Base-by-base conservation (phyloP, 2,888 invertebrate species). In the Chrysina gloriosa region DNA sequence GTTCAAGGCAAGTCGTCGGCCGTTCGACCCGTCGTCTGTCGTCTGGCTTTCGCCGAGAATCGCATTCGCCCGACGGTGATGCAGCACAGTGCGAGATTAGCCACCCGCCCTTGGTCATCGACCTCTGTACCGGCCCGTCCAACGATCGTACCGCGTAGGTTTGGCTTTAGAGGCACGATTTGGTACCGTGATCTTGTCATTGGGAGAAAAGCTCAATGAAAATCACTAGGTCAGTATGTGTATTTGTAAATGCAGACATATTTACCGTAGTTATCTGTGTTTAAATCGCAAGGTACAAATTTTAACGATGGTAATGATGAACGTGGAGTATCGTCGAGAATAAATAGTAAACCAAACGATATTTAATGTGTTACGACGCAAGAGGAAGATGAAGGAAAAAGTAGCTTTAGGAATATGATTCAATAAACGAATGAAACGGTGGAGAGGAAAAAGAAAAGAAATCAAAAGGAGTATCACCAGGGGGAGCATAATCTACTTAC, bases 191-290 rank as follows among this genome's bases (percentile, higher is more conserved):
- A 73, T 73, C 73, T 73, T 73, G 73, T 74, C 73, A 74, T 72
- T 73, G 73, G 72, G 75, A 74, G 75, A 74, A 77, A 36, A 77
- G 71, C 75, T 75, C 73, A 76, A 77, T 77, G 77, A 72, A 75
- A 76, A 76, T 75, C 75, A 76, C 76, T 76, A 74, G 77, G 77
- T 77, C 77, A 76, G 76, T 76, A 73, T 69, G 69, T 56, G 65
- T 52, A 29, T 36, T 29, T 42, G 36, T 39, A 9, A 21, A 50
- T 64, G 34, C 19, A 11, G n/a, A n/a, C n/a, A n/a, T n/a, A n/a
- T n/a, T n/a, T n/a, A n/a, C n/a, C n/a, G n/a, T n/a, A n/a, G n/a
- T n/a, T n/a, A n/a, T n/a, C n/a, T n/a, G n/a, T n/a, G n/a, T n/a
- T n/a, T n/a, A n/a, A n/a, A n/a, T n/a, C n/a, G n/a, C n/a, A n/a